Conservation (phyloP, 2,113 vertebrate species). For the Mungos mungo region DNA sequence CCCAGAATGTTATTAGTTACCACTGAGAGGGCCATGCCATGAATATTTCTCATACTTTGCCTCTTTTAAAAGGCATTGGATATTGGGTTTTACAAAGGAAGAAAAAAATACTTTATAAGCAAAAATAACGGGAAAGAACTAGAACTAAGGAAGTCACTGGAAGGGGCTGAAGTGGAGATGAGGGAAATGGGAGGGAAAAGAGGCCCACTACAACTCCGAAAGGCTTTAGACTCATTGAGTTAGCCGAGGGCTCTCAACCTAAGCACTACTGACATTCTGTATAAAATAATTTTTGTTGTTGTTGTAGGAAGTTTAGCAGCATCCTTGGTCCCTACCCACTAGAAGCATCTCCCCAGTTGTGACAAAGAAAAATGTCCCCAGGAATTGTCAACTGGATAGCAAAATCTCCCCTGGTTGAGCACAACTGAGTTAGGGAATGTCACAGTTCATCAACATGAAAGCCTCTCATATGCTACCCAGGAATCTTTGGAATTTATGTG, state of each 20-base stretch:
- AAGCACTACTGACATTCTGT: neutral
- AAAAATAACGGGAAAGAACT: constrained; percentile 21
- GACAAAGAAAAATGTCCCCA: constrained; percentile 39
- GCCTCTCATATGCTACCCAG: constrained; percentile 21
- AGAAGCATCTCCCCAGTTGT: neutral
- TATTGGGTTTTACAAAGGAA: neutral
- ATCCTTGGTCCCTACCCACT: neutral
- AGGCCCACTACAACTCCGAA: neutral
- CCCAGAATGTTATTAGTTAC: neutral
- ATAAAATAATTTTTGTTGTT: neutral
- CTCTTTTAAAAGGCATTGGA: neutral
- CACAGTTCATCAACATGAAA: constrained; percentile 68
- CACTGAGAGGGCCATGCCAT: neutral
- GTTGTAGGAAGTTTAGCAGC: neutral
- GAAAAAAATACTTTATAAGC: constrained; percentile 7
- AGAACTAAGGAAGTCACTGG: neutral
- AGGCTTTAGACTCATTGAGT: neutral
- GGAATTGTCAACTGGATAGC: neutral
- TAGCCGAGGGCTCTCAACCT: neutral
- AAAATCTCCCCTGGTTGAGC: neutral
- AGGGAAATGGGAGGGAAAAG: neutral
- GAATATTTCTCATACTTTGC: neutral
- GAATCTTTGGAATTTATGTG: constrained; percentile 72
- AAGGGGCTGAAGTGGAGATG: neutral
- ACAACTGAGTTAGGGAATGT: neutral